Conservation (phyloP, 2,797 vertebrate genomes). For the Scarus forsteni region DNA sequence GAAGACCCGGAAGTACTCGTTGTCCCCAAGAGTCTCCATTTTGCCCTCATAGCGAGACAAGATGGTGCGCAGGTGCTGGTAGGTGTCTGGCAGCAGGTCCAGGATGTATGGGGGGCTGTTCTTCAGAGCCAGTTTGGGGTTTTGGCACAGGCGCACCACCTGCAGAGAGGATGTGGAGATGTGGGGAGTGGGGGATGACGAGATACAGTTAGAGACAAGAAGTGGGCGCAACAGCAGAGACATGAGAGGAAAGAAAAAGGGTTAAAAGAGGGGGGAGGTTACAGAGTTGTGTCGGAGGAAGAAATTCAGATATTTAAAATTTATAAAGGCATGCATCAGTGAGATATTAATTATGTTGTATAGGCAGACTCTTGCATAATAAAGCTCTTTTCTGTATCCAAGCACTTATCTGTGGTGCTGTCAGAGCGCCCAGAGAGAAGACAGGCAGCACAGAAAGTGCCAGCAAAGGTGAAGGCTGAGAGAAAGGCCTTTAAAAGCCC, state of each 20-base stretch:
- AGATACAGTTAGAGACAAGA: conserved; percentile 50
- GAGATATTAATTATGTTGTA: conserved; percentile 30
- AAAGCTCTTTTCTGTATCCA: conserved; percentile 19
- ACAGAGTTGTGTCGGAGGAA: neutral
- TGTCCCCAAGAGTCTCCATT: conserved; percentile 97
- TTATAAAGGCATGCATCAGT: conserved; percentile 1
- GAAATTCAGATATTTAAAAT: neutral
- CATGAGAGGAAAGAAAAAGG: conserved; percentile 9
- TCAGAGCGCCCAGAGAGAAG: conserved; percentile 26
- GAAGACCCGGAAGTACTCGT: conserved; percentile 98
- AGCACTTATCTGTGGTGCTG: conserved; percentile 42
- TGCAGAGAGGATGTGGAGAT: conserved; percentile 67
- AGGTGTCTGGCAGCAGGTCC: conserved; percentile 97
- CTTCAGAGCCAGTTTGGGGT: conserved; percentile 96
- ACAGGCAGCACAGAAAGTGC: conserved; percentile 30
- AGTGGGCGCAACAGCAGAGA: conserved; percentile 12
- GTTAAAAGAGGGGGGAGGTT: neutral
- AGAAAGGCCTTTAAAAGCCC: conserved; percentile 40
- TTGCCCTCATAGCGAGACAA: conserved; percentile 97
- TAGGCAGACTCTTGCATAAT: conserved; percentile 11
- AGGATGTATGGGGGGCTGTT: conserved; percentile 99
- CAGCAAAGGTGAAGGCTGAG: conserved; percentile 29
- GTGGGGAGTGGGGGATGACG: conserved; percentile 15
- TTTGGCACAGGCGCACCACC: conserved; percentile 98
- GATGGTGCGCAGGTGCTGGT: conserved; percentile 97